Conservation (phyloP, 1,140 invertebrate genomes). For the Meloidogyne chitwoodi region DNA sequence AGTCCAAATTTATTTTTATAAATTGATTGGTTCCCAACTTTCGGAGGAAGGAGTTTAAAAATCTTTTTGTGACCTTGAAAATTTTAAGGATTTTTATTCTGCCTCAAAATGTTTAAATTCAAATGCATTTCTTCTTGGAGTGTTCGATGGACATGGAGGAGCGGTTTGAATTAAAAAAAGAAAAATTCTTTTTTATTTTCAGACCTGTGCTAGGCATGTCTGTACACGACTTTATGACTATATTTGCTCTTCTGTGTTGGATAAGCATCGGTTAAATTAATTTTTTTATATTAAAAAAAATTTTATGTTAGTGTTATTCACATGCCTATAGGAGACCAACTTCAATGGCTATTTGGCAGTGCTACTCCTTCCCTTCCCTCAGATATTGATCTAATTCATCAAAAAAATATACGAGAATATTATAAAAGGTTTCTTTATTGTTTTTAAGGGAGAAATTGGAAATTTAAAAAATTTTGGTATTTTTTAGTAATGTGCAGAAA, state of each 20-base stretch:
- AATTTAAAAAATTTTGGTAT: too few species aligned
- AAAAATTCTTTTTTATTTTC: background rate
- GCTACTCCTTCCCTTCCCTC: conserved; percentile 43
- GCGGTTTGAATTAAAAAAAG: conserved; percentile 4
- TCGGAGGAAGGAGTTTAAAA: too few species aligned
- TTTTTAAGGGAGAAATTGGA: too few species aligned
- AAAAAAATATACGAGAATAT: conserved; percentile 43
- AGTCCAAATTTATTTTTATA: too few species aligned
- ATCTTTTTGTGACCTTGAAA: too few species aligned
- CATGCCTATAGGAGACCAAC: conserved; percentile 43
- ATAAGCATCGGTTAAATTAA: conserved; percentile 23
- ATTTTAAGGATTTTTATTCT: conserved; percentile 53
- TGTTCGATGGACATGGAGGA: conserved; percentile 58
- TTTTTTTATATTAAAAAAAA: background rate
- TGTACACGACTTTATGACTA: conserved; percentile 42
- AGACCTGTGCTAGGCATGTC: conserved; percentile 47
- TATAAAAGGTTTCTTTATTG: conserved; percentile 30
- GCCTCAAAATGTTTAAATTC: conserved; percentile 57
- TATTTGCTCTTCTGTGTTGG: conserved; percentile 36
- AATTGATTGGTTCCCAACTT: too few species aligned
- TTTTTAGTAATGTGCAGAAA: too few species aligned
- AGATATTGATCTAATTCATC: conserved; percentile 33
- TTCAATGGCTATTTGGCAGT: conserved; percentile 58
- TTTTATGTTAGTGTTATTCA: conserved; percentile 16
- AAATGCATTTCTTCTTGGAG: conserved; percentile 52